Evolutionary conservation across 2,113 vertebrate species (phyloP).

Genomic region (Pseudorasbora parva): DNA sequence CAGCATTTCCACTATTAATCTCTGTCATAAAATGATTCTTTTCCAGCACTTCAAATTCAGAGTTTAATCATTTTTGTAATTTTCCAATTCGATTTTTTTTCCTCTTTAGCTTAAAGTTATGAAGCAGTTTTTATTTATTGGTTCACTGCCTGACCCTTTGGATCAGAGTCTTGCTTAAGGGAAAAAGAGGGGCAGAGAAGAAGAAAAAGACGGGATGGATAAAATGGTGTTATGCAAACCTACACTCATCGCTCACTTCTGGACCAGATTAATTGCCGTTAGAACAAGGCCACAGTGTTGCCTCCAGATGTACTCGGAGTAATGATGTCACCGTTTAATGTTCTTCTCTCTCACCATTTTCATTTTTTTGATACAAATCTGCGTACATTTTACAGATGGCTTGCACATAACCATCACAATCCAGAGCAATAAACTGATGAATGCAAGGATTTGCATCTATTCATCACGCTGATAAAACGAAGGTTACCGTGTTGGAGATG

Average conservation of each 20-base stretch:
- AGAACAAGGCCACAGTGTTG: constrained; percentile 71
- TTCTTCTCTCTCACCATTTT: constrained; percentile 16
- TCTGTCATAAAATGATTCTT: background rate
- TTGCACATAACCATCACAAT: background rate
- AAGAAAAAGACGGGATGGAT: background rate
- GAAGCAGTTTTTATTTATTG: background rate
- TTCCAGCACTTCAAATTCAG: background rate
- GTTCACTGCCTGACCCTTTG: constrained; percentile 8
- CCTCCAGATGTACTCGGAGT: constrained; percentile 69
- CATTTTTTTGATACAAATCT: constrained; percentile 2
- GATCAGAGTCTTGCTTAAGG: background rate
- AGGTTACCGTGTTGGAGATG: background rate
- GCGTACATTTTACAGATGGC: constrained; percentile 25
- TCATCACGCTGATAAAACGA: background rate
- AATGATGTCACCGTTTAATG: constrained; percentile 70
- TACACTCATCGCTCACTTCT: constrained; percentile 65
- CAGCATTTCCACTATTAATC: too few species aligned
- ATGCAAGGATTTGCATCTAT: constrained; percentile 15
- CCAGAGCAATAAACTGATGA: constrained; percentile 22
- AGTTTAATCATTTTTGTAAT: background rate
- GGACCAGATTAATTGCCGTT: constrained; percentile 74
- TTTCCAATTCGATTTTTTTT: background rate
- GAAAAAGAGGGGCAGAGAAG: constrained; percentile 2
- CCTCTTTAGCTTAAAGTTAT: background rate
- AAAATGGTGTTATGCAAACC: constrained; percentile 26